Evolutionary conservation across 2,797 vertebrate genomes (phyloP).

Genomic region (Jordanella pulchra): DNA sequence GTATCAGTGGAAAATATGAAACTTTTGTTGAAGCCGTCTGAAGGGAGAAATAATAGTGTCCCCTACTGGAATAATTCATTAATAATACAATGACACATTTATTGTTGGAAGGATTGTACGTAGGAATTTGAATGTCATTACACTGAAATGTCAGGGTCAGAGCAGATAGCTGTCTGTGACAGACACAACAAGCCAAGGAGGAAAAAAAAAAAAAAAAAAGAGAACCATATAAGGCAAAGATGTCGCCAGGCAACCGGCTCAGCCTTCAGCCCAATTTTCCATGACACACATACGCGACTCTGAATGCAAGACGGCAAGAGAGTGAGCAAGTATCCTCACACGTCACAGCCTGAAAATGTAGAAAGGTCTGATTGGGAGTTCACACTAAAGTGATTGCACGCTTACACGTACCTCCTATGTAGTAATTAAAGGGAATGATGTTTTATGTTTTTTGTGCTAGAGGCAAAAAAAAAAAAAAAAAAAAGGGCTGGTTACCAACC

Average conservation of each 20-base stretch:
- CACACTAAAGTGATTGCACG: constrained; percentile 13
- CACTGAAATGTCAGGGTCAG: constrained; percentile 49
- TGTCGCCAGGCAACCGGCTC: constrained; percentile 78
- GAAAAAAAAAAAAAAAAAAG: constrained; percentile 40
- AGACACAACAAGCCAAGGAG: constrained; percentile 32
- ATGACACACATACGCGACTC: constrained; percentile 76
- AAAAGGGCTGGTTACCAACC: constrained; percentile 17
- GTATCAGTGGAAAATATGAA: constrained; percentile 38
- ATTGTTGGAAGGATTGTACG: background rate
- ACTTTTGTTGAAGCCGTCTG: constrained; percentile 1
- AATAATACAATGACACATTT: background rate
- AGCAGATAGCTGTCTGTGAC: constrained; percentile 39
- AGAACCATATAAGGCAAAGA: constrained; percentile 75
- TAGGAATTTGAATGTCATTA: constrained; percentile 40
- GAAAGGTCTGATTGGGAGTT: constrained; percentile 45
- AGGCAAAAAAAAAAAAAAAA: constrained; percentile 13
- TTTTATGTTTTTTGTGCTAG: constrained; percentile 6
- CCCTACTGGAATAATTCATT: constrained; percentile 8
- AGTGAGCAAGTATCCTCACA: constrained; percentile 57
- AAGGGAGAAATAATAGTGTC: constrained; percentile 2
- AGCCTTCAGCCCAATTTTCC: constrained; percentile 84
- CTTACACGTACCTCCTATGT: constrained; percentile 24
- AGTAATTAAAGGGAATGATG: constrained; percentile 5
- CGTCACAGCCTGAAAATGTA: constrained; percentile 41
- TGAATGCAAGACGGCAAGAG: constrained; percentile 53